Evolutionary conservation across 1,140 invertebrate species (phyloP).

Genomic region (Scaptomyza hsui): DNA sequence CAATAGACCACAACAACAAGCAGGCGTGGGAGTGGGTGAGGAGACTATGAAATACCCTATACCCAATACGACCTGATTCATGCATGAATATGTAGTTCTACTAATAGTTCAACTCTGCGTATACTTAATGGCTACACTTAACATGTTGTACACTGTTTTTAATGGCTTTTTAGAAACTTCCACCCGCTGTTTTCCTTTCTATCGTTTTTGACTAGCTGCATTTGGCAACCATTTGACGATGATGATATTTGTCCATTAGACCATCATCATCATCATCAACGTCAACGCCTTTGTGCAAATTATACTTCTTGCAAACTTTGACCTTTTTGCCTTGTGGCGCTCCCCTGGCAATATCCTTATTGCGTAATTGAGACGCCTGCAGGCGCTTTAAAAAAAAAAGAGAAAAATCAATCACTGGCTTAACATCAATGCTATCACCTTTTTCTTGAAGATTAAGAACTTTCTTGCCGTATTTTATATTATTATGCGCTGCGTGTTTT

Average conservation of each 20-base stretch:
- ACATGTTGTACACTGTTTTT: no score
- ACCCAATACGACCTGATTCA: no score
- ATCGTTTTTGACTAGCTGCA: slow-evolving; percentile 5
- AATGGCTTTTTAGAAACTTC: neutral
- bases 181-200: slow-evolving; percentile 9
- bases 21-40: neutral
- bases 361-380: slow-evolving; percentile 68
- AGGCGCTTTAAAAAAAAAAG: slow-evolving; percentile 29
- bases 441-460: slow-evolving; percentile 27
- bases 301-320: slow-evolving; percentile 11
- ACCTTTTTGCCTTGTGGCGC: slow-evolving; percentile 12
- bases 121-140: no score
- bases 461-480: neutral
- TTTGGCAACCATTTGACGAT: slow-evolving; percentile 3
- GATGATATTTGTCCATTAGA: slow-evolving; percentile 10
- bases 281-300: neutral
- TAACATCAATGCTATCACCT: slow-evolving; percentile 35
- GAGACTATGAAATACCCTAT: neutral
- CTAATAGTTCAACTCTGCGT: no score
- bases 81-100: no score
- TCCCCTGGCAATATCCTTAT: slow-evolving; percentile 3
- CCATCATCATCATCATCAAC: neutral
- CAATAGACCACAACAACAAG: neutral
- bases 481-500: slow-evolving; percentile 32
- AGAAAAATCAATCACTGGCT: slow-evolving; percentile 62